These are phyloP conservation scores for Papilio polyxenes DNA, from an alignment of 1,140 invertebrate species.

Conservation along the genomic window DNA sequence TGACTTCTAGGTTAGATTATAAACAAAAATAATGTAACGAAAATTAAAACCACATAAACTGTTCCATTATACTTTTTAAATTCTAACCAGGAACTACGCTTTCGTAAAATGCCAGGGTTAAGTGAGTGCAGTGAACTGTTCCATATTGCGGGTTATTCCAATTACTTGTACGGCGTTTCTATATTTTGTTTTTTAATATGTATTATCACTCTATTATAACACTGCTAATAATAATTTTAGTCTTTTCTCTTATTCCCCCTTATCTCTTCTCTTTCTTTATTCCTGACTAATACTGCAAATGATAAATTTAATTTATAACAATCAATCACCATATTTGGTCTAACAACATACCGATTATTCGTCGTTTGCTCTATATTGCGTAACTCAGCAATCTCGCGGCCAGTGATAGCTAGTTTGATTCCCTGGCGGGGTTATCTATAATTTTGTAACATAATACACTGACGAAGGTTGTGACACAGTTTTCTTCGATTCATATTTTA, in stretches of 20 bases:
- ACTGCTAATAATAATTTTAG: background rate
- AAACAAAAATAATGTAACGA: no score
- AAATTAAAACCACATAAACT: no score
- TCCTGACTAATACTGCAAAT: no score
- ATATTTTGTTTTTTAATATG: background rate
- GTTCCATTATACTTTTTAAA: constrained; percentile 6
- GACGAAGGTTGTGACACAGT: constrained; percentile 75
- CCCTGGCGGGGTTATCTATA: constrained; percentile 69
- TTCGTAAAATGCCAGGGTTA: constrained; percentile 25
- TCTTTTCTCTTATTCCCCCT: background rate
- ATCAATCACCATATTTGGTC: background rate
- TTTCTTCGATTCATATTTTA: constrained; percentile 69
- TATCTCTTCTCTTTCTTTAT: background rate
- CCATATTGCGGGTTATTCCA: constrained; percentile 17
- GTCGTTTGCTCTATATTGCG: constrained; percentile 49
- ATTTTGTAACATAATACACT: constrained; percentile 62
- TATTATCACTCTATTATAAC: no score
- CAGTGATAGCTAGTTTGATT: constrained; percentile 66
- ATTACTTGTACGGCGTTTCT: background rate
- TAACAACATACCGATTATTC: constrained; percentile 14
- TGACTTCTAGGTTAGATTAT: no score
- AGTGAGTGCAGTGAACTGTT: background rate
- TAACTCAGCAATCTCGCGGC: constrained; percentile 64
- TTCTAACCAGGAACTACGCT: constrained; percentile 22
- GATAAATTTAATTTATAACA: background rate